Percentiles rank a stretch among this genome's conserved stretches.
Conservation (phyloP, 2,113 vertebrate genomes). For the Microcebus ravelobensis region DNA sequence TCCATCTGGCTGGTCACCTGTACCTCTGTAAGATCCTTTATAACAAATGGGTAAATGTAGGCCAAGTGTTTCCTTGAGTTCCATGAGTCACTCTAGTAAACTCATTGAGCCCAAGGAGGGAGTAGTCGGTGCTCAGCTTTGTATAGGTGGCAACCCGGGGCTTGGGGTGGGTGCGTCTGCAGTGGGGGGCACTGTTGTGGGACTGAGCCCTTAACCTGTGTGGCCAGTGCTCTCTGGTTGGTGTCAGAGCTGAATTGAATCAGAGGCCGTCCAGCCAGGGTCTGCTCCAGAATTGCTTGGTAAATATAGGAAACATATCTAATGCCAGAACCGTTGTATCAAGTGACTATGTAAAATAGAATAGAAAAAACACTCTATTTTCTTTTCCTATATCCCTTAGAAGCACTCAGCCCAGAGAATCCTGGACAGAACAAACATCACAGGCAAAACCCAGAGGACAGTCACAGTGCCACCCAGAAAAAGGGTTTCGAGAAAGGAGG, state of each 20-base stretch:
- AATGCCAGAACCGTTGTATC: background rate
- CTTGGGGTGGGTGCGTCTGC: background rate
- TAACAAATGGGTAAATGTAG: background rate
- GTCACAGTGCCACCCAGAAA: background rate
- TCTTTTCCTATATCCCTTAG: background rate
- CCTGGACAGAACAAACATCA: background rate
- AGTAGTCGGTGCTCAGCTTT: background rate
- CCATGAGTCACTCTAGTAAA: background rate
- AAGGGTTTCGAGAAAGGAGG: background rate
- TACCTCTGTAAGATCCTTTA: background rate
- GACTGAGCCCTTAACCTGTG: background rate
- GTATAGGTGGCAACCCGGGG: background rate
- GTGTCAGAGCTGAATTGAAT: background rate
- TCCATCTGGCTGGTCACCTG: too few species aligned
- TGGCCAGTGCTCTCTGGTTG: background rate
- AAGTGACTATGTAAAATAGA: background rate
- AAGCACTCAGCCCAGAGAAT: background rate
- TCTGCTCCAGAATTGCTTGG: background rate
- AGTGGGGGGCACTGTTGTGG: background rate
- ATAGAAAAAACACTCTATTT: background rate
- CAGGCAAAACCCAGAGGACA: background rate
- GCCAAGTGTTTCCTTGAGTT: background rate
- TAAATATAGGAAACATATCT: background rate
- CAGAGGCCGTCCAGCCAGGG: too few species aligned
- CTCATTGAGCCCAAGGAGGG: background rate